phyloP scores from a whole-genome alignment of 2,797 vertebrate species.

The Poecilia velifera region DNA sequence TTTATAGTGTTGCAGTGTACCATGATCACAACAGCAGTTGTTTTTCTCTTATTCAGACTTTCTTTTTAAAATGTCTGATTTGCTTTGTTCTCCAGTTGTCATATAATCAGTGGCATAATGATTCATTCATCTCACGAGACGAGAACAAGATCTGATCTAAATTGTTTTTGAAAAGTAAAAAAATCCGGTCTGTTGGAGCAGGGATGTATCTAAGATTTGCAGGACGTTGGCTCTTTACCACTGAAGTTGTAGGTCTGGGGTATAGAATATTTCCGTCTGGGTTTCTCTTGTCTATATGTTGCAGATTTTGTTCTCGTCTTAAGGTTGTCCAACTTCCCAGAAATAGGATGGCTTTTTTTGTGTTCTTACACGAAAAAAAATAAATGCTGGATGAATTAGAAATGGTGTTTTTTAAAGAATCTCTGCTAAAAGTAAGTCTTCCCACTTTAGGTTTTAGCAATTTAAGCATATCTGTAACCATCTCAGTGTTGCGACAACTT shows the following conservation, averaged over 20 bases:
- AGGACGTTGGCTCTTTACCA: no score
- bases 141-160: background rate
- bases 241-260: background rate
- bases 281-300: background rate
- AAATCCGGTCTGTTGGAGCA: no score
- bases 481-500: background rate
- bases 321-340: background rate
- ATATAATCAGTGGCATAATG: background rate
- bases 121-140: background rate
- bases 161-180: background rate
- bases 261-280: background rate
- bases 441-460: background rate
- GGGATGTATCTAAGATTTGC: no score
- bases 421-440: background rate
- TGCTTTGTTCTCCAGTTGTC: background rate
- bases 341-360: background rate
- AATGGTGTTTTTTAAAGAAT: background rate
- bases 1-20: background rate
- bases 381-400: background rate
- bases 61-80: background rate
- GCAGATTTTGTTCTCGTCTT: background rate
- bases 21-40: background rate
- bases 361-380: background rate
- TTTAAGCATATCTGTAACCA: background rate
- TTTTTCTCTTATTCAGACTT: background rate